Evolutionary conservation across 2,888 invertebrate species (phyloP), one percentile per base, ranked within the genome.

Genomic region (Tetanocera ferruginea): DNA sequence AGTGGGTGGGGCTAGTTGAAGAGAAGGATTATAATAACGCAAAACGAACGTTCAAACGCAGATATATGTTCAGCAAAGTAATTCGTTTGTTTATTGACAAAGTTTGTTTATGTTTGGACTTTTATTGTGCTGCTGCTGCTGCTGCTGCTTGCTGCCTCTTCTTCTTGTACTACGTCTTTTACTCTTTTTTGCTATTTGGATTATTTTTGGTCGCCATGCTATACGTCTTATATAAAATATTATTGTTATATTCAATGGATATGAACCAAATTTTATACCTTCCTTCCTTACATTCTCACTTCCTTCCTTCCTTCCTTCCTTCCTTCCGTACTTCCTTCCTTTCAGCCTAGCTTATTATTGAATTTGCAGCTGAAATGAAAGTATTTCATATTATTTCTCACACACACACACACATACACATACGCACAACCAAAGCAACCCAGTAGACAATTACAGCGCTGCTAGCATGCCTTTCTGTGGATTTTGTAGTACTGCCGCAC

Each of bases 81-180:
- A 69, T 69, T 6, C 25, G 17, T 51, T 51, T 51, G 69, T 69
- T 69, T 52, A 69, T 69, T 69, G 51, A n/a, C 69, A 49, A 34
- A 25, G n/a, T 49, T 51, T 52, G 17, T 69, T 69, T 69, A 49
- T 14, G 49, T n/a, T 9, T 51, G 49, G 25, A 25, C 23, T n/a
- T 43, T 67, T 69, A 17, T 25, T 69, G 69, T 23, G 14, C 49
- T 19, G 17, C 28, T 23, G 49, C 25, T 5, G 3, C 14, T 49
- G 11, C 31, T 51, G 4, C 17, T 60, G 14, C 23, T 6, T 6
- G 19, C 25, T 23, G 17, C 4, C 25, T 23, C 23, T 37, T 17
- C 9, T 14, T 23, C 25, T 51, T 14, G 2, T 69, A 5, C 25
- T 69, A 5, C 25, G 11, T 23, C 49, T 28, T 1, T 14, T 69